These are phyloP conservation scores for Umimayanthus kanabou DNA, from an alignment of 92 coral and sea anemone species.

Conservation along the genomic window DNA sequence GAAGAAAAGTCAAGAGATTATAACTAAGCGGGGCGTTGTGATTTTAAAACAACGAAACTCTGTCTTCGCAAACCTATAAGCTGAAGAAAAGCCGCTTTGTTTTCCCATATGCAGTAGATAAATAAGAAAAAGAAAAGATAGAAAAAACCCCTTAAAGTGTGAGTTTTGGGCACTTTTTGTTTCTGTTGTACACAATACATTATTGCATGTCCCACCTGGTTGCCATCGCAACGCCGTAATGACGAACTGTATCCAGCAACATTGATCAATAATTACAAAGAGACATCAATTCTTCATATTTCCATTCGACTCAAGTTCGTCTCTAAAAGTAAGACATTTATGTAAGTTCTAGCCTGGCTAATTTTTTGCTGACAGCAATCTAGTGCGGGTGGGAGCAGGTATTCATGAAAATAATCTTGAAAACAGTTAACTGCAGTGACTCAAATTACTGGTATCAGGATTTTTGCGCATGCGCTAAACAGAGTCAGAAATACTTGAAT, in stretches of 20 bases:
- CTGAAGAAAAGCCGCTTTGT: too few species aligned
- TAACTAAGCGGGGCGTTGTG: too few species aligned
- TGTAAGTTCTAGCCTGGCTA: not conserved
- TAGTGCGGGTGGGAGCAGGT: slow-evolving; percentile 40
- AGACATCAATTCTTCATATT: not conserved
- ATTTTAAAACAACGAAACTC: too few species aligned
- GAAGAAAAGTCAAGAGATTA: too few species aligned
- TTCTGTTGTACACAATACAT: not conserved
- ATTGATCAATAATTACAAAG: not conserved
- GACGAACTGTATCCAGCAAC: not conserved
- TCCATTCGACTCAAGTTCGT: not conserved
- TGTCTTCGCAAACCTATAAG: too few species aligned
- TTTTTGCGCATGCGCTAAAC: slow-evolving; percentile 23
- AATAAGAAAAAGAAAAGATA: too few species aligned
- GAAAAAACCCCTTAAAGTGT: too few species aligned
- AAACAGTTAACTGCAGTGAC: not conserved
- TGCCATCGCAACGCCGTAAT: not conserved
- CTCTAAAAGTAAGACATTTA: too few species aligned
- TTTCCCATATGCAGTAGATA: too few species aligned
- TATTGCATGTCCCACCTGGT: not conserved
- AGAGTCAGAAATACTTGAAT: not conserved
- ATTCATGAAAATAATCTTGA: not conserved
- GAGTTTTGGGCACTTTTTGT: too few species aligned
- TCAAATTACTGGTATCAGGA: not conserved
- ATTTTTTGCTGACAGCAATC: not conserved